phyloP scores from a whole-genome alignment of 1,140 invertebrate species.

The Calliphora vicina region DNA sequence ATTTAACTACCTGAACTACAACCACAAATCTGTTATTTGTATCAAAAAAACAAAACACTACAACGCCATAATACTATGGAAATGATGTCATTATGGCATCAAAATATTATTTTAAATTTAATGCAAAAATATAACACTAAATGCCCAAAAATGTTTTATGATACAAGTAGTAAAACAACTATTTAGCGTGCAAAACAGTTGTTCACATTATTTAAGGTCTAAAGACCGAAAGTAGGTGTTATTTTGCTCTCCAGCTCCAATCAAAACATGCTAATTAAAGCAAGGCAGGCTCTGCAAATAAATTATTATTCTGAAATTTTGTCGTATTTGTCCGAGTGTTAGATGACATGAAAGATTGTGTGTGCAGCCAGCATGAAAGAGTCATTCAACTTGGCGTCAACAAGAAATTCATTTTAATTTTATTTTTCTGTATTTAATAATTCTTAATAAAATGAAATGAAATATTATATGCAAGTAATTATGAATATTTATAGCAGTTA shows the following conservation, averaged over 20 bases:
- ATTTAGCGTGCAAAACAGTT: not conserved
- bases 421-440: too few species aligned
- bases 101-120: not conserved
- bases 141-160: not conserved
- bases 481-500: too few species aligned
- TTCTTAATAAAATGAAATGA: too few species aligned
- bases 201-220: not conserved
- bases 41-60: not conserved
- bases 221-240: not conserved
- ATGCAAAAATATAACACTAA: not conserved
- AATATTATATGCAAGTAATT: too few species aligned
- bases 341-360: not conserved
- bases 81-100: conserved; percentile 30
- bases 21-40: too few species aligned
- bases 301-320: not conserved
- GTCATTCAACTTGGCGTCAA: conserved; percentile 11
- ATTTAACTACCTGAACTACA: too few species aligned
- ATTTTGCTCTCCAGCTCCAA: not conserved
- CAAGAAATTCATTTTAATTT: not conserved
- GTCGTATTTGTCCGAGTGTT: not conserved
- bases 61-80: conserved; percentile 22
- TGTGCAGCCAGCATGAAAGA: not conserved
- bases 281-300: not conserved
- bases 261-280: not conserved
- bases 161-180: not conserved